Percentiles rank a stretch among this genome's conserved stretches.
Evolutionary conservation across 64 coral and sea anemone genomes (phyloP).

Genomic region (Dendrophyllia cribrosa): DNA sequence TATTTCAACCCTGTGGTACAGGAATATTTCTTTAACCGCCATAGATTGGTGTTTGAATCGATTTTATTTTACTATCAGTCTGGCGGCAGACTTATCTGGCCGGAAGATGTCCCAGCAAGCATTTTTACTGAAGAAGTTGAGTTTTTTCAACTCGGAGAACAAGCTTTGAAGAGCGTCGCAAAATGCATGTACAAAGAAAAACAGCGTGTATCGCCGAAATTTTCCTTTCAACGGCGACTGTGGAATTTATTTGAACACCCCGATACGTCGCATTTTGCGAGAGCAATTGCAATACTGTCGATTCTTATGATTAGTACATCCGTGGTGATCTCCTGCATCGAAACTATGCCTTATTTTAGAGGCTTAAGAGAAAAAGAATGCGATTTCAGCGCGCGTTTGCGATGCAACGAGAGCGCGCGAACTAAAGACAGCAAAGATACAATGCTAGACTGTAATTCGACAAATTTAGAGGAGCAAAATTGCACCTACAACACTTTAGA

Average conservation of each 20-base stretch:
- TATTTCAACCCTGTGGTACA: constrained; percentile 76
- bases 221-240: constrained; percentile 57
- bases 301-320: constrained; percentile 83
- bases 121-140: constrained; percentile 94
- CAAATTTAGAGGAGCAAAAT: constrained; percentile 6
- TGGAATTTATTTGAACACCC: constrained; percentile 96
- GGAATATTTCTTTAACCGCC: constrained; percentile 93
- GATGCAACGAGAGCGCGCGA: background rate
- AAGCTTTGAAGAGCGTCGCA: constrained; percentile 75
- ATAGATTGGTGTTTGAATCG: constrained; percentile 91
- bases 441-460: constrained; percentile 1
- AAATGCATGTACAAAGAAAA: constrained; percentile 66
- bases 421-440: background rate
- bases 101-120: constrained; percentile 80
- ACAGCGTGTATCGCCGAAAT: constrained; percentile 2
- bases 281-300: constrained; percentile 78
- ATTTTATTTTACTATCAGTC: constrained; percentile 99
- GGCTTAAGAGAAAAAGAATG: constrained; percentile 3
- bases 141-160: constrained; percentile 94
- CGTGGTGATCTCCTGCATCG: constrained; percentile 79
- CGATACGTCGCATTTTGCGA: constrained; percentile 80
- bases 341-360: constrained; percentile 72
- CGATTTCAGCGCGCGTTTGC: background rate
- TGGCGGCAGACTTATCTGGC: constrained; percentile 89
- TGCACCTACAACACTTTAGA: constrained; percentile 57